Evolutionary conservation across 2,888 invertebrate species (phyloP).

Genomic region (Corythucha ciliata): DNA sequence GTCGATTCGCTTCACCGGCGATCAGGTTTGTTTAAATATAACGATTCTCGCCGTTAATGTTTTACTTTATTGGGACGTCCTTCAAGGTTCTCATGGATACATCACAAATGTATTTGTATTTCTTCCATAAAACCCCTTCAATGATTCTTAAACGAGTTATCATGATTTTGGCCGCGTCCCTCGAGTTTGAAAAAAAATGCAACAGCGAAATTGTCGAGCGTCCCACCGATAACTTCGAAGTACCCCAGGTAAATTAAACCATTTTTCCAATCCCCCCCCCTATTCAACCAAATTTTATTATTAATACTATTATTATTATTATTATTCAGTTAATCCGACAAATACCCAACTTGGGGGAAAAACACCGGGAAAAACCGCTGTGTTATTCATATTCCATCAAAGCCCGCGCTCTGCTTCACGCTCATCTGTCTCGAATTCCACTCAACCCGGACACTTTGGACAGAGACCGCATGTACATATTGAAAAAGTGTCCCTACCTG

Average conservation of each 20-base stretch:
- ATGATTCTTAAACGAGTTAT: constrained; percentile 92
- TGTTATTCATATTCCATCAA: constrained; percentile 87
- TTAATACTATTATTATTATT: constrained; percentile 17
- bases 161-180: constrained; percentile 93
- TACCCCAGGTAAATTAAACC: constrained; percentile 63
- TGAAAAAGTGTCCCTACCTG: constrained; percentile 86
- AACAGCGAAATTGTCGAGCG: constrained; percentile 91
- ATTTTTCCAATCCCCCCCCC: neutral
- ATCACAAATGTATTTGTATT: constrained; percentile 91
- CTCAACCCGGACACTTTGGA: constrained; percentile 71
- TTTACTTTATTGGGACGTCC: neutral
- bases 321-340: constrained; percentile 72
- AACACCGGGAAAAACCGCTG: constrained; percentile 90
- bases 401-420: constrained; percentile 88
- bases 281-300: neutral
- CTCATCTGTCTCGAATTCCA: constrained; percentile 79
- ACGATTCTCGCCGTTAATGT: neutral
- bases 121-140: constrained; percentile 89
- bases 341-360: constrained; percentile 84
- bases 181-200: constrained; percentile 88
- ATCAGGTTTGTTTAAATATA: constrained; percentile 52
- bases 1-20: constrained; percentile 93
- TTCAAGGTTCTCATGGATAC: constrained; percentile 79
- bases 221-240: constrained; percentile 87
- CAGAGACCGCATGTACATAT: constrained; percentile 70